Conservation (phyloP, 1,140 invertebrate genomes). For the Atta cephalotes region DNA sequence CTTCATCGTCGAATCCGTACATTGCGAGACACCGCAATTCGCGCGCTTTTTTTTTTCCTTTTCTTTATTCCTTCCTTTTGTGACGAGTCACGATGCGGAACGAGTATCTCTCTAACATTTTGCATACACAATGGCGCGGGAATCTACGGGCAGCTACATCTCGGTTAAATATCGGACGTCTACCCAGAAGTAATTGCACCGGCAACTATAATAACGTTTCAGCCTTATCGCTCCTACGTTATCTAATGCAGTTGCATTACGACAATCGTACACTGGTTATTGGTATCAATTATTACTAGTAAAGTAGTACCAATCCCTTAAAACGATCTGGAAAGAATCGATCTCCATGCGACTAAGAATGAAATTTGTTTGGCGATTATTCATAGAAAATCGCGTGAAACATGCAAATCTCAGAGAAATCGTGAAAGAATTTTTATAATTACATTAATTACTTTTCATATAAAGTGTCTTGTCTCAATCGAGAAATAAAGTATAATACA, state of each 20-base stretch:
- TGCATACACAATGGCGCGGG: conserved; percentile 41
- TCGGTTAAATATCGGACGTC: conserved; percentile 42
- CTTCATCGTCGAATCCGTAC: conserved; percentile 14
- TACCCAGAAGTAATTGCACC: conserved; percentile 49
- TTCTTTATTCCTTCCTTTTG: conserved; percentile 38
- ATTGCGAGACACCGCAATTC: not conserved
- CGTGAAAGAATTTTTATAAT: not conserved
- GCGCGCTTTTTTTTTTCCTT: conserved; percentile 8
- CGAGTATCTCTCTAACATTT: conserved; percentile 41
- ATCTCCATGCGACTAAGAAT: not conserved
- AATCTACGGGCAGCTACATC: conserved; percentile 27
- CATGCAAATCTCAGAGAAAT: conserved; percentile 3
- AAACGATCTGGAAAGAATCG: not conserved
- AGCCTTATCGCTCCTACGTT: conserved; percentile 27
- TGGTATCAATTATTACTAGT: conserved; percentile 23
- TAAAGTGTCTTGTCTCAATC: not conserved
- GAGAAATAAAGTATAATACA: not conserved
- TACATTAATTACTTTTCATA: not conserved
- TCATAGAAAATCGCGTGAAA: not conserved
- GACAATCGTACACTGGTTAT: not conserved
- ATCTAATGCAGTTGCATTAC: conserved; percentile 17
- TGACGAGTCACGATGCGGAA: conserved; percentile 44
- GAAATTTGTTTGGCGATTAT: conserved; percentile 1
- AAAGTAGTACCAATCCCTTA: not conserved
- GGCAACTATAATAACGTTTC: conserved; percentile 31